Percentiles rank a stretch among this genome's conserved stretches.
These are phyloP conservation scores for Halyomorpha halys DNA, from an alignment of 1,140 invertebrate species.

Conservation along the genomic window DNA sequence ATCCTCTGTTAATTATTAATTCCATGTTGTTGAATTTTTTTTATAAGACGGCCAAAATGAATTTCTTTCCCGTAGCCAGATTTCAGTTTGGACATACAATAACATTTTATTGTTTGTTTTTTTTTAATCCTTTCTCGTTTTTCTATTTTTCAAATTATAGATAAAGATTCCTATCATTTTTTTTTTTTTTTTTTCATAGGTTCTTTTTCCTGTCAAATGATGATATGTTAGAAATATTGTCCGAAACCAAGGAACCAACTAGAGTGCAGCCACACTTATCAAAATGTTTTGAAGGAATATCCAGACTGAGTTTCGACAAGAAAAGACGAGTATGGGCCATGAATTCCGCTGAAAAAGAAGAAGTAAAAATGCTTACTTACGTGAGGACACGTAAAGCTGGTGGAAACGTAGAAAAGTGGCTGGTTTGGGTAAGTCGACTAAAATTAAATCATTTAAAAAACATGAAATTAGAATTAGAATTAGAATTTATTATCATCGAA, in stretches of 20 bases:
- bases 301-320: conserved; percentile 57
- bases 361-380: conserved; percentile 53
- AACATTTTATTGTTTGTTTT: too few relatives aligned
- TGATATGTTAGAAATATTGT: conserved; percentile 89
- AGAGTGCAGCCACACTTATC: conserved; percentile 83
- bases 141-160: too few relatives aligned
- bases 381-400: conserved; percentile 69
- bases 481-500: too few relatives aligned
- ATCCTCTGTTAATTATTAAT: too few relatives aligned
- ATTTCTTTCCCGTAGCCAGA: too few relatives aligned
- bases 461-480: too few relatives aligned
- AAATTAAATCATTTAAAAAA: background rate
- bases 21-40: too few relatives aligned
- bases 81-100: too few relatives aligned
- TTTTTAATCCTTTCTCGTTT: too few relatives aligned
- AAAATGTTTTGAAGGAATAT: conserved; percentile 82
- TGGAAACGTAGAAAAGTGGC: conserved; percentile 88
- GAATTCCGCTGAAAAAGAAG: conserved; percentile 74
- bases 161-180: too few relatives aligned
- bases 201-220: conserved; percentile 95
- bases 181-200: too few relatives aligned
- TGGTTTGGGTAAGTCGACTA: conserved; percentile 49
- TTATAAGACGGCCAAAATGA: too few relatives aligned
- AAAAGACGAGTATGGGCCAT: conserved; percentile 73
- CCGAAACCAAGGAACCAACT: conserved; percentile 79